These are phyloP conservation scores for Brachionus koreanus DNA, from an alignment of 1,140 invertebrate species.

Conservation along the genomic window DNA sequence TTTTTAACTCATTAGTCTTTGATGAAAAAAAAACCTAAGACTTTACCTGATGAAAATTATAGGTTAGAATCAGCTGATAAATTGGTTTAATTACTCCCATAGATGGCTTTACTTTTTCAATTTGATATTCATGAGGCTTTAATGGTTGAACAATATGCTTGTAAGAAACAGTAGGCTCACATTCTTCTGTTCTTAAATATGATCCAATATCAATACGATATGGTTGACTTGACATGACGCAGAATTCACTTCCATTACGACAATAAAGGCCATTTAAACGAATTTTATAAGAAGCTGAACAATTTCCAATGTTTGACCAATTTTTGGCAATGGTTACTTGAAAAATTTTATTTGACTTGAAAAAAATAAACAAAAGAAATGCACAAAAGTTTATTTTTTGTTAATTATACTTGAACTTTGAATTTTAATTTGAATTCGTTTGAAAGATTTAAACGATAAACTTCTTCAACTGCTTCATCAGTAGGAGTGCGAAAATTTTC, in stretches of 20 bases:
- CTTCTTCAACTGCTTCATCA: constrained; percentile 6
- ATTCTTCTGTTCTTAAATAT: constrained; percentile 22
- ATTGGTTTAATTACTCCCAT: constrained; percentile 37
- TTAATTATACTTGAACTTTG: constrained; percentile 16
- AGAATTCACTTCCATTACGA: background rate
- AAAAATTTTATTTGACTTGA: background rate
- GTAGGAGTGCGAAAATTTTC: constrained; percentile 9
- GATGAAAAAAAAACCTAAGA: background rate
- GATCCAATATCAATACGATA: constrained; percentile 11
- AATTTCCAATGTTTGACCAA: constrained; percentile 34
- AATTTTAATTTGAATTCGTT: constrained; percentile 34
- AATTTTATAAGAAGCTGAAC: constrained; percentile 15
- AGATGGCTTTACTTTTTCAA: constrained; percentile 31
- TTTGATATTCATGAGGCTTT: constrained; percentile 18
- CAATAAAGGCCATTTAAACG: background rate
- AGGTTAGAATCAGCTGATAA: constrained; percentile 10
- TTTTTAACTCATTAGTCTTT: constrained; percentile 7
- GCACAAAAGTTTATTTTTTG: background rate
- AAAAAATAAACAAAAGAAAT: background rate
- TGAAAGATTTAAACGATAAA: constrained; percentile 19
- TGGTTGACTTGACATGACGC: constrained; percentile 16
- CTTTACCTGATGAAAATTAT: constrained; percentile 41
- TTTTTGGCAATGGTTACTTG: constrained; percentile 31
- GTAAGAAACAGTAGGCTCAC: background rate
- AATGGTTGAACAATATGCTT: constrained; percentile 28